Evolutionary conservation across 1,140 invertebrate genomes (phyloP), one percentile per base, ranked within the genome.

Genomic region (Drosophila pachea): DNA sequence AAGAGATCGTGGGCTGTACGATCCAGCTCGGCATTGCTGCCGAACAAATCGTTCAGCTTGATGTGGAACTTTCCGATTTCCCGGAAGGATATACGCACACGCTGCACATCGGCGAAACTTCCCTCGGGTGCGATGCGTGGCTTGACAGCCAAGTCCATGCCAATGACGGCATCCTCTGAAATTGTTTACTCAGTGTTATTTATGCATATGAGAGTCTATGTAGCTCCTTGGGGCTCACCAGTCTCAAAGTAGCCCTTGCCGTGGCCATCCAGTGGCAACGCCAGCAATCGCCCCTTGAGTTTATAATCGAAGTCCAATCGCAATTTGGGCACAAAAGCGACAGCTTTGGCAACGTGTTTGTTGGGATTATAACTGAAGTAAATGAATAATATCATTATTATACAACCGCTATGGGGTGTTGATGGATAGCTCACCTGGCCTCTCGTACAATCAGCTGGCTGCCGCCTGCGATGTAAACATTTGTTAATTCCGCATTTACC

Each of bases 231-330:
- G 59, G 16, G 89, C 92, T 90, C 90, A 93, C 93, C 92, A 48
- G 92, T 90, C 84, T 93, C 92, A 83, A 94, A 92, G 90, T 92
- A 92, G 50, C 93, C 93, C 9, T 90, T 89, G 16, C 94, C 94
- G 14, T 91, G 90, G 2, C 94, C 93, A 48, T 93, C 91, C 32
- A 94, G 88, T 35, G 93, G 93, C 35, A 94, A 91, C 2, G 94
- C 89, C 12, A 94, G 88, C 73, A 94, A 92, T 83, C 93, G 92
- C 36, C 94, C 94, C 67, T 92, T 92, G 5, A 94, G 86, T 68
- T 93, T 92, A 76, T 94, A 94, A n/a, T 92, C 92, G 7, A 93
- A 93, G 73, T 93, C 93, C 35, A 94, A 92, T 70, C 92, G 90
- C 63, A 94, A 84, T 79, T 91, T 91, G n/a, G 92, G 92, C 0